phyloP scores from a whole-genome alignment of 2,113 vertebrate genomes.

The Pholis gunnellus region DNA sequence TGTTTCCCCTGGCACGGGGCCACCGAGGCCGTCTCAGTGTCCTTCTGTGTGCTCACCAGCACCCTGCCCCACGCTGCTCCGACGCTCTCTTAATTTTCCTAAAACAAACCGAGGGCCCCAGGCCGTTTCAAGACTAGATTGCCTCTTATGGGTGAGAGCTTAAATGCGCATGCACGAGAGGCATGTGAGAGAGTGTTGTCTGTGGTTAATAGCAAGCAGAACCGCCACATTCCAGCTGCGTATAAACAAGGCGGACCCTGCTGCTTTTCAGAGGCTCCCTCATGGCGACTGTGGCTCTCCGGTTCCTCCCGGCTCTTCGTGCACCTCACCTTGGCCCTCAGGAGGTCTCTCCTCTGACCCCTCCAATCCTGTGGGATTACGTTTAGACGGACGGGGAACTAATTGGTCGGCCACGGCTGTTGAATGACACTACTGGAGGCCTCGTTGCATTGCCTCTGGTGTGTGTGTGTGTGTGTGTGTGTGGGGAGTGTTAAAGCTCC shows the following conservation, averaged over 20 bases:
- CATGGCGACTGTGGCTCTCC: conserved; percentile 9
- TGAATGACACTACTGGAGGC: conserved; percentile 24
- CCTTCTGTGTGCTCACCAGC: conserved; percentile 66
- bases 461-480: conserved; percentile 8
- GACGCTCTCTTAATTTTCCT: conserved; percentile 70
- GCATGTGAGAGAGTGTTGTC: conserved; percentile 72
- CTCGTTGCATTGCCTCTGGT: conserved; percentile 24
- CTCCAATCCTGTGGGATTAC: conserved; percentile 36
- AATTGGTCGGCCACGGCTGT: conserved; percentile 55
- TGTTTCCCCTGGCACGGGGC: conserved; percentile 76
- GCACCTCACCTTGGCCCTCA: conserved; percentile 29
- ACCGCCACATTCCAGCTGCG: conserved; percentile 59
- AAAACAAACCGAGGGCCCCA: conserved; percentile 69
- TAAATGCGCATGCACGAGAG: conserved; percentile 63
- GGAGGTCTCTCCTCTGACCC: conserved; percentile 45
- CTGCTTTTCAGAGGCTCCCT: conserved; percentile 33
- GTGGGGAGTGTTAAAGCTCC: conserved; percentile 27
- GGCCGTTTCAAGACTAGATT: conserved; percentile 55
- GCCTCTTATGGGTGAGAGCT: conserved; percentile 46
- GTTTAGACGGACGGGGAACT: conserved; percentile 50
- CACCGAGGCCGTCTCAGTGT: conserved; percentile 67
- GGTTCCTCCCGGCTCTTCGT: conserved; percentile 32
- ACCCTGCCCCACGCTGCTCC: conserved; percentile 37
- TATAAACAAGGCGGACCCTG: conserved; percentile 53
- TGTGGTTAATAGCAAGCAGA: conserved; percentile 75